Evolutionary conservation across 2,888 invertebrate genomes (phyloP), one percentile per base, ranked within the genome.

Genomic region (Conus canariensis): DNA sequence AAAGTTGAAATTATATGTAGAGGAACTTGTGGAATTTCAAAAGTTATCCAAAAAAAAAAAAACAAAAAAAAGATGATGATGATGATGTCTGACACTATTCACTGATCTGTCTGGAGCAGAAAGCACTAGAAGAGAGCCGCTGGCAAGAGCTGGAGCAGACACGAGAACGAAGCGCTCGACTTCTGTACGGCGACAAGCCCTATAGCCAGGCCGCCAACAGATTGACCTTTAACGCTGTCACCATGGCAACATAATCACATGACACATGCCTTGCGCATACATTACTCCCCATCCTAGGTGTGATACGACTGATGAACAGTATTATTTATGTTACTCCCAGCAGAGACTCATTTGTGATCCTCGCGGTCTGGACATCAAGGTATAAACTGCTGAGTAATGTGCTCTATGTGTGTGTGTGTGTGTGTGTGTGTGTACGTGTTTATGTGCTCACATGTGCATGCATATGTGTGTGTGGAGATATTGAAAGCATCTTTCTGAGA

Each of bases 71-170:
- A 74, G 22, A 3, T 74, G n/a, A 74, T 25, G 8, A 64, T 16
- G 60, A 64, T 64, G 60, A 64, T 7, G 60, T n/a, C 74, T 74
- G 22, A 74, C 70, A 45, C 45, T 45, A 45, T 45, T 64, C 16
- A 16, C 64, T 64, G 16, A 64, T 64, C 16, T 16, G 10, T 64
- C 30, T 10, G 9, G 30, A 25, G 16, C 92, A 96, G 96, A 94
- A 94, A 94, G 91, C 93, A 60, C 91, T 94, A 67, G 96, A 96
- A 90, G 95, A 94, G 88, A 94, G 93, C 74, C 93, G 95, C 60
- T 96, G 96, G 95, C 91, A 93, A 87, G 95, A 96, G 86, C 90
- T 96, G 77, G 96, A 96, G 90, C 91, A 93, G 88, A 94, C 95
- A 4, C 93, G 94, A 80, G 95, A 96, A 91, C 93, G 94, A 90